Base-by-base conservation (phyloP, 2,797 vertebrate genomes). In the Cossypha caffra region DNA sequence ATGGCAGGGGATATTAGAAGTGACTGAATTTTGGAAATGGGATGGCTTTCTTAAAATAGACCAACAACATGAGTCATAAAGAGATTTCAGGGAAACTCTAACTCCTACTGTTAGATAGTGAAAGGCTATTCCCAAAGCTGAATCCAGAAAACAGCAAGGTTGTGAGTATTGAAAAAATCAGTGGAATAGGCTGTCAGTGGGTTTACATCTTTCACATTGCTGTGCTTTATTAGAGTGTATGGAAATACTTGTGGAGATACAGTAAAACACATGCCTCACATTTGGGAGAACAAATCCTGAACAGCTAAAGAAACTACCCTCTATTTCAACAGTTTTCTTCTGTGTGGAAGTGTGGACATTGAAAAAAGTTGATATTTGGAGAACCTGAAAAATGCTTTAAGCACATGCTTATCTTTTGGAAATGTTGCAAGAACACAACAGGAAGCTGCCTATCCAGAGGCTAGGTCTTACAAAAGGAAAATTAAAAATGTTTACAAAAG, bases 31-130 rank as follows among this genome's bases (percentile, higher is more conserved):
- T 94, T 98, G 97, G 97, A 97, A 96, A 97, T 79, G 91, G 93
- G 88, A 96, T 18, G 67, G 52, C 90, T 95, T 81, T 90, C 97
- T 97, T 97, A 97, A 98, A 98, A 98, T 98, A 98, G 96, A 93
- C 63, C 55, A 82, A 82, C 87, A 94, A 86, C 67, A 51, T 80
- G 71, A 93, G 62, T 84, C 72, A 58, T 68, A 88, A 93, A 83
- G 82, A 92, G 94, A 93, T 86, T 83, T 93, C 83, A 92, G 87
- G 43, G 73, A 94, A 94, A 90, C 78, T 96, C 88, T 86, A 69
- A 52, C 48, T 80, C 29, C 47, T 83, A 23, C 79, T 64, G 15
- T 89, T 91, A 88, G 43, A 59, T 35, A 69, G 42, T 18, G 33
- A 92, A 68, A 61, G 47, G 47, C 63, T 68, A 29, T 33, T 72